Base-by-base conservation (phyloP, 2,113 vertebrate species). In the Butorides virescens region DNA sequence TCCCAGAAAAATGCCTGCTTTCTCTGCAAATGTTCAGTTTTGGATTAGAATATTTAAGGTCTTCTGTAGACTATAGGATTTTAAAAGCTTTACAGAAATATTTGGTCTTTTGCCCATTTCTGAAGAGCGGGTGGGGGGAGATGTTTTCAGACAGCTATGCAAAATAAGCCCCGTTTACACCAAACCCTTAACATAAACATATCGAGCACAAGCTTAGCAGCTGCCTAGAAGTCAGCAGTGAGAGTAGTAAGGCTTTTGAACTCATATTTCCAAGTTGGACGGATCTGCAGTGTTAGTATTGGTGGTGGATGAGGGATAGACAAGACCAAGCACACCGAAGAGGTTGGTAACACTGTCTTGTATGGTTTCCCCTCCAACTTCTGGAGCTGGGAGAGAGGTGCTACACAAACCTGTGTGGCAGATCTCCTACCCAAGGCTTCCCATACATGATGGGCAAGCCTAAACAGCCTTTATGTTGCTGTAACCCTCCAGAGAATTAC, bases 61-160 rank as follows among this genome's bases (percentile, higher is more conserved):
- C 49, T 88, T 76, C 49, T 79, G 70, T 62, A 88, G 85, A 66
- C 58, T 61, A 46, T 20, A 90, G 58, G 80, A 82, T 88, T 93
- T 91, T 87, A 79, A 90, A 93, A 96, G 92, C 77, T 90, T 95
- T 87, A 86, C 46, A 90, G 70, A 95, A 96, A 86, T 94, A 92
- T 46, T 96, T 96, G 93, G 87, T 82, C 39, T 76, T 95, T 76
- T 94, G 90, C 94, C 95, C 74, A 19, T 46, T 87, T 93, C 78
- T 95, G 58, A 61, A 87, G 78, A 91, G 75, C 39, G 58, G 39
- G 20, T 25, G 13, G 30, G 34, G 73, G 61, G 61, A 61, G 53
- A 65, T 61, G 23, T 91, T 95, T 96, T 93, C 58, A 90, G 84
- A 91, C 80, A 93, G 84, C 80, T 91, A 76, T 75, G 74, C 93